Base-by-base conservation (phyloP, 1,140 invertebrate genomes). In the Melitaea cinxia region DNA sequence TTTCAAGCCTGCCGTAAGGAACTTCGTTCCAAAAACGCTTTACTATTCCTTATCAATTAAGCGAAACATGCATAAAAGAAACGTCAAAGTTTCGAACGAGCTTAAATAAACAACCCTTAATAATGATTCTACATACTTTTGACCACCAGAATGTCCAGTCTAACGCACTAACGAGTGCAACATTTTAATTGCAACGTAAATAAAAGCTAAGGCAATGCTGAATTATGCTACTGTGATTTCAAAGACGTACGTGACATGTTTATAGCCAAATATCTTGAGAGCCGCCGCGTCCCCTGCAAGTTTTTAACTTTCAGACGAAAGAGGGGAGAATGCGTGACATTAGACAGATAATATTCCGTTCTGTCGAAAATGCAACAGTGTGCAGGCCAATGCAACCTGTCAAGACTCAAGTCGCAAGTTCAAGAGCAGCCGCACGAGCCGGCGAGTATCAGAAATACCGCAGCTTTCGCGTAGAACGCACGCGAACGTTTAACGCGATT, bases 331-430 rank as follows among this genome's bases (percentile, higher is more conserved):
- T 45, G 35, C 53, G 55, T 42, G 45, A 45, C 35, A 56, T 39
- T 63, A 62, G 53, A 42, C 37, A 52, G 64, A 47, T 54, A 47
- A 61, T 59, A 55, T 68, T 68, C 42, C 39, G 45, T 70, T 70
- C 72, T 72, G 69, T 72, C 71, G 65, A 79, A 83, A 80, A 80
- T 83, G 85, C 85, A 86, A 69, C 68, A 70, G 74, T 81, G 75
- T 85, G 85, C 78, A 82, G 70, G 60, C 52, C 72, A 66, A 57
- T 85, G 82, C 79, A 85, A 82, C 80, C 80, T 85, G 76, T 78
- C 75, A 78, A 74, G 77, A 75, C 72, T 59, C 71, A 78, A 73
- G 76, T 82, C 75, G 64, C 78, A 85, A 85, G 82, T 86, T 88
- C 81, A 88, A 86, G 85, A 84, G 66, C 77, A 79, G 72, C 58